Evolutionary conservation across 2,113 vertebrate species (phyloP).

Genomic region (Pelecanoides urinatrix): DNA sequence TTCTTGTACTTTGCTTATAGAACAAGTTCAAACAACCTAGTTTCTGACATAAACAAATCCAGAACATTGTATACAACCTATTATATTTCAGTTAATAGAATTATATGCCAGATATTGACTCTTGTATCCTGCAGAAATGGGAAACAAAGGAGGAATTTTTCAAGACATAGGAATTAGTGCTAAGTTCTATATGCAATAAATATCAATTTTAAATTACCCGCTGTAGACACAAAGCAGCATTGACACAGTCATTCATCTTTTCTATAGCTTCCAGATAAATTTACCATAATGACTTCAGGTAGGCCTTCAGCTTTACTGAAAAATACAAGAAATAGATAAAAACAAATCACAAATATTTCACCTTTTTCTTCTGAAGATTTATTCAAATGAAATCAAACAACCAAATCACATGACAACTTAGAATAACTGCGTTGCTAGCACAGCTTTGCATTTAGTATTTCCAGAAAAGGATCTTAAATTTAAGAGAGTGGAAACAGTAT

Average conservation of each 20-base stretch:
- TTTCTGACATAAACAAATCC: not conserved
- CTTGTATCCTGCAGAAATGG: not conserved
- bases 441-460: not conserved
- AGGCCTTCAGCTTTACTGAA: not conserved
- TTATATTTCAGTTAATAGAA: not conserved
- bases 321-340: not conserved
- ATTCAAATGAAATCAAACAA: not conserved
- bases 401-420: not conserved
- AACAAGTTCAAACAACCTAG: not conserved
- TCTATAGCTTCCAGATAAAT: not conserved
- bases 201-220: not conserved
- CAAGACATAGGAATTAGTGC: not conserved
- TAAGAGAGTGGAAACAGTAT: not conserved
- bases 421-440: not conserved
- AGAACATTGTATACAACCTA: not conserved
- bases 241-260: not conserved
- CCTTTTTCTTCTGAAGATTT: conserved; percentile 18
- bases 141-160: not conserved
- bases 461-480: not conserved
- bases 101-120: not conserved
- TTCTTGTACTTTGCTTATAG: not conserved
- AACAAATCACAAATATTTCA: not conserved
- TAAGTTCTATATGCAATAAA: not conserved
- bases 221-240: not conserved
- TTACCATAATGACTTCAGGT: not conserved